A percentile compares a stretch with the other conserved stretches of the same genome.
These are phyloP conservation scores for Hylia prasina DNA, from an alignment of 2,113 vertebrate genomes.

Conservation along the genomic window DNA sequence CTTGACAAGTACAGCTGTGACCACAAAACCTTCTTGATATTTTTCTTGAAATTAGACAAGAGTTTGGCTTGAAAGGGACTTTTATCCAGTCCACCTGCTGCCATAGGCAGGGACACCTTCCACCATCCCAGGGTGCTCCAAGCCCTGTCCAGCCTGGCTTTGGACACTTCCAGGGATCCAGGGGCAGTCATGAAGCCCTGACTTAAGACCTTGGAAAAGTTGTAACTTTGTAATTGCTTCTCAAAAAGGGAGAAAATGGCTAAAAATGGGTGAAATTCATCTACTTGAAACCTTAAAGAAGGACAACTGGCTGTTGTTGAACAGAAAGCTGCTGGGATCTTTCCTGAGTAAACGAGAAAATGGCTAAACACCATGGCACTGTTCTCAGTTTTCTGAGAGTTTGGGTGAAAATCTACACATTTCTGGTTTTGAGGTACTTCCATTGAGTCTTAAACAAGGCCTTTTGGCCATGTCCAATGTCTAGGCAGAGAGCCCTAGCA, in stretches of 20 bases:
- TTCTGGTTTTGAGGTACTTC: neutral
- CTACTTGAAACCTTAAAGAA: neutral
- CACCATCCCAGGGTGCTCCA: accelerated
- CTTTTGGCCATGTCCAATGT: neutral
- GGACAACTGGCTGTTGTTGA: neutral
- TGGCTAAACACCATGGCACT: neutral
- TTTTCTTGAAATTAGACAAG: neutral
- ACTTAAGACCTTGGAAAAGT: neutral
- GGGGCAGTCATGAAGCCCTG: neutral
- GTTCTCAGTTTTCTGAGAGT: neutral
- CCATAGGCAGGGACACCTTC: neutral
- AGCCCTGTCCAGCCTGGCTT: no score
- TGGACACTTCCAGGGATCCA: accelerated
- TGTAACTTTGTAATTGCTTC: neutral
- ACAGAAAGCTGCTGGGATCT: neutral
- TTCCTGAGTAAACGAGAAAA: neutral
- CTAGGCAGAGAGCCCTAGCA: neutral
- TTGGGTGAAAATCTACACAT: neutral
- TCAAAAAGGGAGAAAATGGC: neutral
- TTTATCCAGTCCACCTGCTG: neutral
- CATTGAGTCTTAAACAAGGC: neutral
- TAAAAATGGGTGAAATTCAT: neutral
- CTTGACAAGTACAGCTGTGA: neutral
- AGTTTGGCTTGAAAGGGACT: neutral
- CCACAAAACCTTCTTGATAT: accelerated